Conservation (phyloP, 1,140 invertebrate genomes). For the Anastrepha obliqua region DNA sequence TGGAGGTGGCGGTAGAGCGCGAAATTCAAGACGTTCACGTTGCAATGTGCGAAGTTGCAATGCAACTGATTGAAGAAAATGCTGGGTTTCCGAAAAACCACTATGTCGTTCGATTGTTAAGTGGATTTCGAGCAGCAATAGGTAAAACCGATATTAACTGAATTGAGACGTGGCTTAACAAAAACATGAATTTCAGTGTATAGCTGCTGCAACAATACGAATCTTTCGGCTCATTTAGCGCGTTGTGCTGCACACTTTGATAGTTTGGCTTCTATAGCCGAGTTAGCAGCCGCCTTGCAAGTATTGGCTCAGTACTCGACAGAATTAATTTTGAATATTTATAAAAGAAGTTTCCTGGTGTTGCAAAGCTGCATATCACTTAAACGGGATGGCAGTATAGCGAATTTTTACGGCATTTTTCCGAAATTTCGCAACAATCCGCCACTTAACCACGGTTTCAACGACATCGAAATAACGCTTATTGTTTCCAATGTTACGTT, state of each 20-base stretch:
- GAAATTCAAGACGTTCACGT: constrained; percentile 56
- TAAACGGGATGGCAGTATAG: no score
- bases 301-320: constrained; percentile 33
- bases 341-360: constrained; percentile 54
- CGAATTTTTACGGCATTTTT: constrained; percentile 48
- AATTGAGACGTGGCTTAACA: not conserved
- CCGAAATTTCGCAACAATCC: constrained; percentile 57
- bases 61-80: constrained; percentile 50
- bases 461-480: constrained; percentile 55
- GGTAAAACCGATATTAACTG: not conserved
- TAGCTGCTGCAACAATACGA: constrained; percentile 15
- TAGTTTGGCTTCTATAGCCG: not conserved
- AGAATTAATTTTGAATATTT: constrained; percentile 43
- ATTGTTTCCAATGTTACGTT: not conserved
- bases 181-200: constrained; percentile 3
- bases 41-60: constrained; percentile 56
- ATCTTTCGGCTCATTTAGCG: not conserved
- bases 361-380: constrained; percentile 24
- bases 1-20: constrained; percentile 44
- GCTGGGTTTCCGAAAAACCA: constrained; percentile 36
- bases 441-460: constrained; percentile 54
- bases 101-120: constrained; percentile 37
- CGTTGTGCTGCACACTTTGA: not conserved
- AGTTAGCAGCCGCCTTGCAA: constrained; percentile 30
- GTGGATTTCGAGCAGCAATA: constrained; percentile 52